Base-by-base conservation (phyloP, 2,113 vertebrate genomes). In the Chloebia gouldiae region DNA sequence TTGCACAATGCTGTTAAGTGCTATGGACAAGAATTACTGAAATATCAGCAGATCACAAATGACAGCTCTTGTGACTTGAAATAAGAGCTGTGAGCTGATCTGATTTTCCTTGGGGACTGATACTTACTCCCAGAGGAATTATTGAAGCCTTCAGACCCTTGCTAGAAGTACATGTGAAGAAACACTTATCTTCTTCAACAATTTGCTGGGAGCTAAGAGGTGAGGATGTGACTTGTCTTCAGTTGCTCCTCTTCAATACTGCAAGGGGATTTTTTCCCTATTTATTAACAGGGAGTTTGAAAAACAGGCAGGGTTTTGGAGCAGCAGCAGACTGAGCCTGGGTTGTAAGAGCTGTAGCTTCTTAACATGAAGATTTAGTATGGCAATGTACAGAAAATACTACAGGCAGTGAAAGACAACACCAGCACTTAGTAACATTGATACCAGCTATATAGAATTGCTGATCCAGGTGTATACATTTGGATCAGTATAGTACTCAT, bases 201-300 rank as follows among this genome's bases (percentile, higher is more conserved):
- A 1, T 78, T 61, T 75, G 7, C 33, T 71, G 35, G 28, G 7
- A 91, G 13, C 13, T 11, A 30, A 50, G 18, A 65, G 33, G 30
- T 30, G 11, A 22, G 23, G 4, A 40, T 59, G 25, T 54, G 47
- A 64, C 2, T 17, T 76, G 15, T 10, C 20, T 70, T 42, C 28
- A 45, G 37, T 50, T 47, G 7, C 7, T n/a, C 22, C 6, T 16
- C 10, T 13, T 57, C 15, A 39, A 0, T 51, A 33, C 3, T 69
- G 6, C 5, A 37, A 3, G 2, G 10, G 13, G 0, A 0, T 0
- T 12, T 70, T 42, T 39, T 4, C 13, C 17, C 10, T 21, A 6
- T 45, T 83, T 72, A 23, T 76, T 40, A 15, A 23, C 17, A 59
- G 20, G 3, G 7, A 13, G 8, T 54, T n/a, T n/a, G n/a, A n/a